Evolutionary conservation across 2,888 invertebrate species (phyloP).

Genomic region (Netelia inedita): DNA sequence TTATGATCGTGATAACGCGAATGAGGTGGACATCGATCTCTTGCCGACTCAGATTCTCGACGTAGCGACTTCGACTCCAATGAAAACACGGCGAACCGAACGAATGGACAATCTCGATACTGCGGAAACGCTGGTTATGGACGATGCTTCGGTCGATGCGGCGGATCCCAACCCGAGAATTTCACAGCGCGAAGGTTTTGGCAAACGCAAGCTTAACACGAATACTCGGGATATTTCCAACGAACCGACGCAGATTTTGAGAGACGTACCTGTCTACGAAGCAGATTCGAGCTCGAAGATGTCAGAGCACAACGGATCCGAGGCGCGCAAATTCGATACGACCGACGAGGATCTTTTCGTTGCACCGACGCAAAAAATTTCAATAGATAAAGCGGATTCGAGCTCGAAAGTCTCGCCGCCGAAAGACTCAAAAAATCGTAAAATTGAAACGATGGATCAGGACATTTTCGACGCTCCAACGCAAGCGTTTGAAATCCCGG

Average conservation of each 20-base stretch:
- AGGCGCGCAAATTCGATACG: not conserved
- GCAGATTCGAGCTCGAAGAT: constrained; percentile 7
- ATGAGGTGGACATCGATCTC: constrained; percentile 52
- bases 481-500: constrained; percentile 22
- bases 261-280: not conserved
- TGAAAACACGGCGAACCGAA: not conserved
- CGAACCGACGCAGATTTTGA: constrained; percentile 6
- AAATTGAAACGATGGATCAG: not conserved
- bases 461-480: constrained; percentile 22
- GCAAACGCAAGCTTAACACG: not conserved
- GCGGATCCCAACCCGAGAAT: not conserved
- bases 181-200: not conserved
- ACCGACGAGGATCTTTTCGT: constrained; percentile 7
- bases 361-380: constrained; percentile 18
- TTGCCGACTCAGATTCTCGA: constrained; percentile 58
- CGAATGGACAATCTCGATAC: not conserved
- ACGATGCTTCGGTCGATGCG: not conserved
- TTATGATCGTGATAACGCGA: not conserved
- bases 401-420: not conserved
- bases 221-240: constrained; percentile 4
- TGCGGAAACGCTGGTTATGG: not conserved
- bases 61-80: constrained; percentile 52
- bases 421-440: not conserved
- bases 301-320: not conserved
- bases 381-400: not conserved